phyloP scores from a whole-genome alignment of 2,797 vertebrate species.

The Muscicapa striata region DNA sequence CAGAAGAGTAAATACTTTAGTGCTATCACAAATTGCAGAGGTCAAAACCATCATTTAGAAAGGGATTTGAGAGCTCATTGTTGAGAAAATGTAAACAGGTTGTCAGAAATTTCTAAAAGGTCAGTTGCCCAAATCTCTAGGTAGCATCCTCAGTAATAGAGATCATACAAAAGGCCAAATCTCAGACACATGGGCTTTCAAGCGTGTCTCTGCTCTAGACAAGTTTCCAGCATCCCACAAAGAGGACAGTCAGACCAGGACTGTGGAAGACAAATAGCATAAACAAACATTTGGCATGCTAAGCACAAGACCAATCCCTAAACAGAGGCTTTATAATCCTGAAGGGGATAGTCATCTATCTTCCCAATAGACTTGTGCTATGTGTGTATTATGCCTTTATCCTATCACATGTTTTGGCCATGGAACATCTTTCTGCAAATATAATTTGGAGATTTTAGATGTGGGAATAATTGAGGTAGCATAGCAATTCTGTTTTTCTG shows the following conservation, averaged over 20 bases:
- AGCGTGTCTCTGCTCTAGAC: not conserved
- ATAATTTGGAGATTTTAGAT: not conserved
- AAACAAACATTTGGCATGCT: not conserved
- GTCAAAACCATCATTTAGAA: not conserved
- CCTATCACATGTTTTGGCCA: not conserved
- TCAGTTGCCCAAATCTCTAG: not conserved
- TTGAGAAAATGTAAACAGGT: not conserved
- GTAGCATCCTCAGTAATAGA: not conserved
- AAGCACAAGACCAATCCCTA: not conserved
- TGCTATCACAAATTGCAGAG: not conserved
- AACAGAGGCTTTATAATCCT: not conserved
- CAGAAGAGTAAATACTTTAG: not conserved
- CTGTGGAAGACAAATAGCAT: not conserved
- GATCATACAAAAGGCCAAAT: not conserved
- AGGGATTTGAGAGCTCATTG: not conserved
- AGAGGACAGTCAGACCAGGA: not conserved
- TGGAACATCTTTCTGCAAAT: not conserved
- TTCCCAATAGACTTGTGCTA: not conserved
- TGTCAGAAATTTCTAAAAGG: not conserved
- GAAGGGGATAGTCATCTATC: not conserved
- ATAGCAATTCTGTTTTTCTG: not conserved
- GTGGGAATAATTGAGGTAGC: not conserved
- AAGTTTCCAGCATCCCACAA: not conserved
- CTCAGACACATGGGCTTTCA: not conserved
- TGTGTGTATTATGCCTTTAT: not conserved